phyloP scores from a whole-genome alignment of 2,113 vertebrate species.

The Cyprinodon brontotheroides region DNA sequence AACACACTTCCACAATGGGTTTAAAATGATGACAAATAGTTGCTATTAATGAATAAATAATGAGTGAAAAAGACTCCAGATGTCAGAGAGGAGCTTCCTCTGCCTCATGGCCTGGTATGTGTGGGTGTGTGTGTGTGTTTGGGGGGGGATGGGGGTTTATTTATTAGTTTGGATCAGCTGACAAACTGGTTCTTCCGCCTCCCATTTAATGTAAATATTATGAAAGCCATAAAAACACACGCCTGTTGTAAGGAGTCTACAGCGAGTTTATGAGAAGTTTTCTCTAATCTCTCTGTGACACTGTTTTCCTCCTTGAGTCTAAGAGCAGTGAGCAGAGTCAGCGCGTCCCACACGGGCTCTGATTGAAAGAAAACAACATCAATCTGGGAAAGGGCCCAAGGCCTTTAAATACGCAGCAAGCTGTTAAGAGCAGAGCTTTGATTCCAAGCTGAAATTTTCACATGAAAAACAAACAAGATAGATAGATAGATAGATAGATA shows the following conservation, averaged over 20 bases:
- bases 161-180: background rate
- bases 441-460: constrained; percentile 29
- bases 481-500: constrained; percentile 16
- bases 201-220: background rate
- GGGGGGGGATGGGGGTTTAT: background rate
- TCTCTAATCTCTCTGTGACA: constrained; percentile 1
- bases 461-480: constrained; percentile 19
- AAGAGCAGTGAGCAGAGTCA: constrained; percentile 42
- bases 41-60: background rate
- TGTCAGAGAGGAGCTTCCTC: background rate
- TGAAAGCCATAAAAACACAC: background rate
- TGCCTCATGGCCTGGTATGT: too few relatives aligned
- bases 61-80: background rate
- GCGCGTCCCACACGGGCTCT: constrained; percentile 65
- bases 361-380: constrained; percentile 81
- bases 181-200: background rate
- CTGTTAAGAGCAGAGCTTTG: constrained; percentile 50
- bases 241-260: background rate
- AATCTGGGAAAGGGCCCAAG: constrained; percentile 65
- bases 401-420: constrained; percentile 71
- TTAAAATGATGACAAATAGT: background rate
- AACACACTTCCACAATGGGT: background rate
- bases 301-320: constrained; percentile 33
- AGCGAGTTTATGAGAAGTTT: constrained; percentile 13
- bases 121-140: too few relatives aligned